Percentiles rank a stretch among this genome's conserved stretches.
phyloP scores from a whole-genome alignment of 2,797 vertebrate species.

The Bovichtus diacanthus region DNA sequence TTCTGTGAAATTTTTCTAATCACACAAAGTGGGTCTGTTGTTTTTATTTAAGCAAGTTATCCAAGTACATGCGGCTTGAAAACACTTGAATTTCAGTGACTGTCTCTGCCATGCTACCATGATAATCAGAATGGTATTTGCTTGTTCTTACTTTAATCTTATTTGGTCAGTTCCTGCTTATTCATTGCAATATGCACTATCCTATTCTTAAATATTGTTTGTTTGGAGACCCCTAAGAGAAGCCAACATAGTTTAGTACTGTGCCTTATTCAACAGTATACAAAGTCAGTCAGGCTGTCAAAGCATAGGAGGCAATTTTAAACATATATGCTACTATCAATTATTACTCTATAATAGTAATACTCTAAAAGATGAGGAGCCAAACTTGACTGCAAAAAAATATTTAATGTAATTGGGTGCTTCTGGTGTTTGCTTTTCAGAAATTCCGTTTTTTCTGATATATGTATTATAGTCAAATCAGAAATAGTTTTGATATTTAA shows the following conservation, averaged over 20 bases:
- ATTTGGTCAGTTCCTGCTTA: background rate
- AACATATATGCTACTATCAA: background rate
- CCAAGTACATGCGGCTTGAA: background rate
- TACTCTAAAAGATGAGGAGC: background rate
- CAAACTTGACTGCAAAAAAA: slow-evolving; percentile 5
- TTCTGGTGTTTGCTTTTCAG: slow-evolving; percentile 27
- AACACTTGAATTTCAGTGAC: background rate
- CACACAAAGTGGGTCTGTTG: background rate
- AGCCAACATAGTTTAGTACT: background rate
- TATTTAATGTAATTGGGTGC: slow-evolving; percentile 4
- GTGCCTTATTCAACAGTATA: background rate
- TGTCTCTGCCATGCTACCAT: background rate
- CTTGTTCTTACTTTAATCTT: background rate
- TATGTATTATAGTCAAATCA: background rate
- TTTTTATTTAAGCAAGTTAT: slow-evolving; percentile 15
- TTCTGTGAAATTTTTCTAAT: slow-evolving; percentile 32
- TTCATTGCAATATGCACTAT: background rate
- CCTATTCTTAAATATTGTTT: background rate
- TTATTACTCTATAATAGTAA: background rate
- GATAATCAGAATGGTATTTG: background rate
- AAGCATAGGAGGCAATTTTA: background rate
- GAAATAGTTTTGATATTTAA: background rate
- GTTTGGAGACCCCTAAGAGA: slow-evolving; percentile 5
- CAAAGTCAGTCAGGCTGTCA: background rate
- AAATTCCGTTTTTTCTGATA: background rate